phyloP scores from a whole-genome alignment of 1,140 invertebrate species.

The Lycorma delicatula region DNA sequence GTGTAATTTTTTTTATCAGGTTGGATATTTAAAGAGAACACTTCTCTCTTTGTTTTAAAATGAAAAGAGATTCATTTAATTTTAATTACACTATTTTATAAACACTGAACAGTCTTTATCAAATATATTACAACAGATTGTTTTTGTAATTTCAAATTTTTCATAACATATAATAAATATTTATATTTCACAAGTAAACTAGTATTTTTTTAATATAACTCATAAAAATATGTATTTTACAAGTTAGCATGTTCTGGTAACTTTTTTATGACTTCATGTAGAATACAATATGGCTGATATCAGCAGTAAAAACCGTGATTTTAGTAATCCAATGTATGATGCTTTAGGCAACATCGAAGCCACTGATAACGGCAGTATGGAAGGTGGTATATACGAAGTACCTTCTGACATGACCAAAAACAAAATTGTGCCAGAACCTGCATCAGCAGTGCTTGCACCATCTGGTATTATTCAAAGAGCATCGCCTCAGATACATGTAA shows the following conservation, averaged over 20 bases:
- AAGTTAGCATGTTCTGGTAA: neutral
- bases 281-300: conserved; percentile 67
- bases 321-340: conserved; percentile 95
- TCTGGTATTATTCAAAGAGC: conserved; percentile 69
- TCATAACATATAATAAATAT: neutral
- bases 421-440: conserved; percentile 42
- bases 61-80: no score
- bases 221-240: neutral
- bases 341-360: conserved; percentile 57
- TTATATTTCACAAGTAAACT: neutral
- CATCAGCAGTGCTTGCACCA: conserved; percentile 64
- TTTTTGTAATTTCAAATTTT: neutral
- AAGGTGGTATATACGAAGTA: conserved; percentile 62
- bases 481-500: conserved; percentile 60
- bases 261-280: conserved; percentile 45
- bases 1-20: no score
- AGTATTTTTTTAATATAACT: neutral
- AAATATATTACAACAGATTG: neutral
- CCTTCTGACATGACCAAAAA: conserved; percentile 60
- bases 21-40: no score
- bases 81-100: no score
- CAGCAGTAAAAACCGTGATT: conserved; percentile 70
- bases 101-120: no score
- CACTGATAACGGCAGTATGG: conserved; percentile 43
- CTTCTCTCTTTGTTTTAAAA: no score